A percentile compares a stretch with the other conserved stretches of the same genome.
phyloP scores from a whole-genome alignment of 2,888 invertebrate genomes.

The Junonia oenone region DNA sequence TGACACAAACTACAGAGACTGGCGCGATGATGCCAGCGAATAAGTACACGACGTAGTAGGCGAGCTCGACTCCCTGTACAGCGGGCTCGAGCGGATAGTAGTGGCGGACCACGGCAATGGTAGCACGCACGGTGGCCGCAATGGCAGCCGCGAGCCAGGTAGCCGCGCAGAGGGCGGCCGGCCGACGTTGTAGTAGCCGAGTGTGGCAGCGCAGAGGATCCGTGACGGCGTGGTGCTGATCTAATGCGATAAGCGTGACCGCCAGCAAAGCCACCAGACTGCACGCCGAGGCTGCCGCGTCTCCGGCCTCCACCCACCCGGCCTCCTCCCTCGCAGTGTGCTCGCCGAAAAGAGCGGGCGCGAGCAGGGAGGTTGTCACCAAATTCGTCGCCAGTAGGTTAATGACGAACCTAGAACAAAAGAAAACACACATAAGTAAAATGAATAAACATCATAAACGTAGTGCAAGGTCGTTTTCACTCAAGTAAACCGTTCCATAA shows the following conservation, averaged over 20 bases:
- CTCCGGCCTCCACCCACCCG: conserved; percentile 78
- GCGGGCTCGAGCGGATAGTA: conserved; percentile 51
- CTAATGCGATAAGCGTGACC: conserved; percentile 67
- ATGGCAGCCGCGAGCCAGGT: conserved; percentile 72
- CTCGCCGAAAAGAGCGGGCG: conserved; percentile 72
- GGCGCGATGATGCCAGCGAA: conserved; percentile 55
- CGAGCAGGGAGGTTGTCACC: conserved; percentile 69
- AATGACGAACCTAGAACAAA: conserved; percentile 83
- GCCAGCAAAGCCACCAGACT: conserved; percentile 59
- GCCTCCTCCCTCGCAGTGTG: conserved; percentile 82
- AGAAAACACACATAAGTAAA: conserved; percentile 25
- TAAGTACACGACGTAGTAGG: conserved; percentile 62
- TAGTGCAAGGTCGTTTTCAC: conserved; percentile 3
- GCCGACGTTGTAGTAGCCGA: conserved; percentile 64
- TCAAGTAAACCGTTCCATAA: conserved; percentile 8
- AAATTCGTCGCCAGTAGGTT: conserved; percentile 74
- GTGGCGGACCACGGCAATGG: conserved; percentile 53
- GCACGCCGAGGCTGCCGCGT: conserved; percentile 70
- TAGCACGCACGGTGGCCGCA: conserved; percentile 55
- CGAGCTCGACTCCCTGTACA: conserved; percentile 53
- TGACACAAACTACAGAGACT: conserved; percentile 84
- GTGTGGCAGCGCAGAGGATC: conserved; percentile 75
- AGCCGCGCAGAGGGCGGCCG: conserved; percentile 72
- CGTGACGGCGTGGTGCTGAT: conserved; percentile 77
- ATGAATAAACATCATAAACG: not conserved